Evolutionary conservation across 2,888 invertebrate genomes (phyloP), one percentile per base, ranked within the genome.

Genomic region (Pseudolycoriella hygida): DNA sequence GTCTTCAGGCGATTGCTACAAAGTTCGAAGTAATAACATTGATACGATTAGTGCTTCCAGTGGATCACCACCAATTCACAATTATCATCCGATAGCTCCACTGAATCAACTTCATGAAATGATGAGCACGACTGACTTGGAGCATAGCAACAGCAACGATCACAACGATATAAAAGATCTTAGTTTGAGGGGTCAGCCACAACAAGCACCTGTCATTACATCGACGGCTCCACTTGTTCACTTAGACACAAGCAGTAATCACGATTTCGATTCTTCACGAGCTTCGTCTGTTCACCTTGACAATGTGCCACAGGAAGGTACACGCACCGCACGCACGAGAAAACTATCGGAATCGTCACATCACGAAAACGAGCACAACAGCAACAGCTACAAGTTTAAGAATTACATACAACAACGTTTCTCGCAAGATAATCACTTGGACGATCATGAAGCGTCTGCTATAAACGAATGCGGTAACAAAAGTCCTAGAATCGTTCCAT

Each of bases 361-460:
- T 51, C 66, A 65, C 41, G 69, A 70, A 48, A 69, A 66, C 56
- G 70, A 63, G 53, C 67, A 58, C 55, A 64, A 66, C 51, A 53
- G 53, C 46, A 61, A 73, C 41, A 74, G 74, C 54, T 93, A 92
- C 68, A 93, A 93, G 67, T 93, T 90, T 68, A 94, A 94, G 67
- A 92, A 86, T 56, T 86, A 83, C 58, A 93, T 94, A 52, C 89
- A 92, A 57, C 80, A 90, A 60, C 71, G 93, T 48, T 93, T 93
- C 52, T 74, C 75, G 2, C 68, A 72, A 50, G 74, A 65, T 47
- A 53, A 70, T 18, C 71, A 71, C 50, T 11, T 50, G 39, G 62
- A 64, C 48, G 64, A 64, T 46, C 62, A 62, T 30, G 14, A 37
- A 25, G 8, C 39, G n/a, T 31, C 10, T 11, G 30, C 14, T 20